phyloP scores from a whole-genome alignment of 2,797 vertebrate genomes.

The Sebastes itinus region DNA sequence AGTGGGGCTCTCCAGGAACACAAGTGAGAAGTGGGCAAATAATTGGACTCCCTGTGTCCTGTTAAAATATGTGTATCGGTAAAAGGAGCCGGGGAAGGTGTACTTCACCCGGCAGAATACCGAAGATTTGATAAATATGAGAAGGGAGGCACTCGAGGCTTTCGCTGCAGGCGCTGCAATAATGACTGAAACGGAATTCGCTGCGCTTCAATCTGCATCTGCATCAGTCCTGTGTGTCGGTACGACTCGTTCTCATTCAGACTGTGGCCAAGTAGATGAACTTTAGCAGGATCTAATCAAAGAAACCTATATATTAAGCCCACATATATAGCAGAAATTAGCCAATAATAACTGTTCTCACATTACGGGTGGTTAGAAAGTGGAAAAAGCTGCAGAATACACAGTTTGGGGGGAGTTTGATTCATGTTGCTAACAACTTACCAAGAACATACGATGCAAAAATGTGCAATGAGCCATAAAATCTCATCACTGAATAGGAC shows the following conservation, averaged over 20 bases:
- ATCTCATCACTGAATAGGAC: not conserved
- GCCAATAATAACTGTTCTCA: not conserved
- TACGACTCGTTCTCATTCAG: not conserved
- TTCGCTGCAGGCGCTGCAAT: conserved; percentile 20
- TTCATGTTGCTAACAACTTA: not conserved
- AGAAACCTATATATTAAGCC: not conserved
- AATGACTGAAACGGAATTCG: conserved; percentile 23
- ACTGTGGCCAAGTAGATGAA: not conserved
- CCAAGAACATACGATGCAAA: not conserved
- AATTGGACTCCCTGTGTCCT: conserved; percentile 74
- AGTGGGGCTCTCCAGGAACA: conserved; percentile 75
- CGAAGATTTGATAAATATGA: conserved; percentile 64
- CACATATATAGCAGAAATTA: not conserved
- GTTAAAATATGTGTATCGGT: conserved; percentile 70
- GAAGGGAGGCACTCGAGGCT: conserved; percentile 54
- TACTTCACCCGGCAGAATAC: conserved; percentile 44
- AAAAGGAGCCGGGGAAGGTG: conserved; percentile 57
- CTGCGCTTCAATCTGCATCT: not conserved
- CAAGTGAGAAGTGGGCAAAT: conserved; percentile 74
- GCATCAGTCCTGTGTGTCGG: not conserved
- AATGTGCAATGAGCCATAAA: not conserved
- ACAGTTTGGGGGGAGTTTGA: not conserved
- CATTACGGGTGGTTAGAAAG: not conserved
- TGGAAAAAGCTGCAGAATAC: not conserved
- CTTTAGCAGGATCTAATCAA: not conserved